Conservation (phyloP, 2,888 invertebrate genomes). For the Pyrrhosoma nymphula region DNA sequence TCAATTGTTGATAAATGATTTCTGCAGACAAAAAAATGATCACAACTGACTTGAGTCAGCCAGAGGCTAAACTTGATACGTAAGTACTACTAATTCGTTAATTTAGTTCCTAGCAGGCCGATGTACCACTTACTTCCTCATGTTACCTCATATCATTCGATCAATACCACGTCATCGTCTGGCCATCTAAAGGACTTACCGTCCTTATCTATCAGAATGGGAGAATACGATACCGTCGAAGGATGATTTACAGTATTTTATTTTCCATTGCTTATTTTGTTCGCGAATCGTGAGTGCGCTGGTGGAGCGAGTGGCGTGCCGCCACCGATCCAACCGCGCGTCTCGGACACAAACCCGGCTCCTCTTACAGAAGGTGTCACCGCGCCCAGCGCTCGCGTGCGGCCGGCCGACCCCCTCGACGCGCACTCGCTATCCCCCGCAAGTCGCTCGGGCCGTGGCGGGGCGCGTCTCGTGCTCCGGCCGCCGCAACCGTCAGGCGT, state of each 20-base stretch:
- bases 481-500: neutral
- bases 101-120: neutral
- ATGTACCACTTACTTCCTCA: neutral
- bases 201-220: neutral
- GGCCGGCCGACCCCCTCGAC: neutral
- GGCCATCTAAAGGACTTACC: neutral
- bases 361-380: neutral
- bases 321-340: neutral
- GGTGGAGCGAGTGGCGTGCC: constrained; percentile 23
- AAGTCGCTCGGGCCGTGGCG: too few relatives aligned
- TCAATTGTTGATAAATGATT: too few relatives aligned
- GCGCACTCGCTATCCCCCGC: neutral
- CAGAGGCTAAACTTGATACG: too few relatives aligned
- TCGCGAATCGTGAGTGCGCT: neutral
- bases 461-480: neutral
- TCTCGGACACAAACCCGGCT: constrained; percentile 47
- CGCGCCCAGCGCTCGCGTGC: constrained; percentile 40
- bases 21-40: too few relatives aligned
- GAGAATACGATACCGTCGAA: neutral
- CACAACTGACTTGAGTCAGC: too few relatives aligned
- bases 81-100: too few relatives aligned
- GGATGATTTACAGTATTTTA: neutral
- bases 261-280: too few relatives aligned
- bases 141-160: neutral
- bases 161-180: neutral